A percentile compares a stretch with the other conserved stretches of the same genome.
Conservation (phyloP, 1,140 invertebrate genomes). For the Cardiocondyla obscurior region DNA sequence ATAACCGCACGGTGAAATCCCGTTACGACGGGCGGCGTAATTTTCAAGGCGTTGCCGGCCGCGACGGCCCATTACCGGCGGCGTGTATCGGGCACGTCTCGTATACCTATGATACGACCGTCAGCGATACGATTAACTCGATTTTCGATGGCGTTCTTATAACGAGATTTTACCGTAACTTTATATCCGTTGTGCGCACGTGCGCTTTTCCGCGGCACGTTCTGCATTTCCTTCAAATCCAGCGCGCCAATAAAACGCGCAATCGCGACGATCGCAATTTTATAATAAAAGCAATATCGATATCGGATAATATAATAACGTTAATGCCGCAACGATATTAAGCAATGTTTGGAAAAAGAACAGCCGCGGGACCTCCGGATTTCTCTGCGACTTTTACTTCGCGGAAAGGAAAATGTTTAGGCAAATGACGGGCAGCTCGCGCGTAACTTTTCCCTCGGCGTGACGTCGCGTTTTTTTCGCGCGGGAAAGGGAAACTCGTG, state of each 20-base stretch:
- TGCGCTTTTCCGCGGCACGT: not conserved
- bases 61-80: not conserved
- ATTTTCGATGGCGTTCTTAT: not conserved
- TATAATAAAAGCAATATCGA: not conserved
- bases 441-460: conserved; percentile 6
- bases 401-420: not conserved
- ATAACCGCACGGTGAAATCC: conserved; percentile 36
- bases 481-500: conserved; percentile 37
- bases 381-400: not conserved
- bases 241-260: conserved; percentile 2
- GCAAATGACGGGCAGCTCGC: not conserved
- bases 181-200: not conserved
- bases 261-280: not conserved
- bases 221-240: not conserved
- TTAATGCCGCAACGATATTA: too few relatives aligned
- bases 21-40: not conserved
- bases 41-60: not conserved
- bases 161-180: conserved; percentile 16
- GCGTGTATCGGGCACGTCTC: not conserved
- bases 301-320: too few relatives aligned
- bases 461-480: not conserved
- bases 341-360: too few relatives aligned
- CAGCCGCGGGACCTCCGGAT: too few relatives aligned
- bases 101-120: too few relatives aligned
- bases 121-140: not conserved